phyloP scores from a whole-genome alignment of 2,888 invertebrate genomes.

The Drosophila mimetica region DNA sequence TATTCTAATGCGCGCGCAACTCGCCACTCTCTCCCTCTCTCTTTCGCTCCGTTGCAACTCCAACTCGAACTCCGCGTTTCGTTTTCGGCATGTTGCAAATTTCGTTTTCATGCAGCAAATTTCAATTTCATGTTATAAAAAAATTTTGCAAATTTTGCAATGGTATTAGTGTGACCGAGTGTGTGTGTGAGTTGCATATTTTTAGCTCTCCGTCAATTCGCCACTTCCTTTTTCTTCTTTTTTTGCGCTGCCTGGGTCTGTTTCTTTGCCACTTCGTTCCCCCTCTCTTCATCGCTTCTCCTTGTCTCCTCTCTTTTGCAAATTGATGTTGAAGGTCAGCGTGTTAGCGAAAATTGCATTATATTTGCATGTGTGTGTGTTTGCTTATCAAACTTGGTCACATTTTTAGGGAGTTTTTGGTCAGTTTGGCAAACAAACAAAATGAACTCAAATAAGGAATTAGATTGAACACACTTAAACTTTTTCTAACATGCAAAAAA shows the following conservation, averaged over 20 bases:
- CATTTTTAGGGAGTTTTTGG: slow-evolving; percentile 15
- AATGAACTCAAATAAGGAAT: background rate
- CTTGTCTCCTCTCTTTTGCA: slow-evolving; percentile 15
- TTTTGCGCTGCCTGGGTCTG: slow-evolving; percentile 26
- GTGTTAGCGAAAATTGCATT: slow-evolving; percentile 72
- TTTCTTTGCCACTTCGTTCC: slow-evolving; percentile 22
- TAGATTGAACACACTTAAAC: background rate
- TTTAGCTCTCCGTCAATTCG: slow-evolving; percentile 64
- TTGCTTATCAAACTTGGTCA: slow-evolving; percentile 35
- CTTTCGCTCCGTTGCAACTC: slow-evolving; percentile 5
- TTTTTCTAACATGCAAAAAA: background rate
- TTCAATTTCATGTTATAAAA: slow-evolving; percentile 78
- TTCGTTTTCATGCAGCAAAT: slow-evolving; percentile 80
- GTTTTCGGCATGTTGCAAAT: slow-evolving; percentile 73
- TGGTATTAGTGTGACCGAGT: slow-evolving; percentile 33
- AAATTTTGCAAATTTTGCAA: slow-evolving; percentile 33
- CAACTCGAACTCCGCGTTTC: slow-evolving; percentile 48
- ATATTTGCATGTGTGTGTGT: slow-evolving; percentile 31
- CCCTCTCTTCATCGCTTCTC: slow-evolving; percentile 22
- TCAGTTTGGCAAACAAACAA: slow-evolving; percentile 5
- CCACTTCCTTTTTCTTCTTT: slow-evolving; percentile 53
- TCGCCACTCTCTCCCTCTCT: slow-evolving; percentile 13
- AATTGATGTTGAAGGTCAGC: slow-evolving; percentile 78
- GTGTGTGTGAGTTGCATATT: slow-evolving; percentile 40
- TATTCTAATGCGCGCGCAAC: slow-evolving; percentile 68